phyloP scores from a whole-genome alignment of 2,113 vertebrate genomes.

The human region GRCh38 chr2:191414501-191415000 shows the following conservation, averaged over 20 bases:
- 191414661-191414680: conserved; percentile 92
- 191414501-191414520: conserved; percentile 79
- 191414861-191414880: not conserved
- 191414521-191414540: conserved; percentile 94
- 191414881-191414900: not conserved
- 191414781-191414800: not conserved
- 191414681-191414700: not conserved
- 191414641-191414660: conserved; percentile 96
- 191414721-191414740: not conserved
- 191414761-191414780: not conserved
- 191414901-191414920: not conserved
- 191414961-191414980: conserved; percentile 14
- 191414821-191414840: not conserved
- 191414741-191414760: not conserved
- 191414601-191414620: conserved; percentile 94
- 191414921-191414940: not conserved
- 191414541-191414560: conserved; percentile 96
- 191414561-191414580: conserved; percentile 97
- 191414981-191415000: not conserved
- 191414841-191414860: not conserved
- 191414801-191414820: not conserved
- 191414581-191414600: conserved; percentile 95
- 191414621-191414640: conserved; percentile 95
- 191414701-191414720: not conserved
- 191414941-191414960: not conserved